Evolutionary conservation across 2,888 invertebrate genomes (phyloP), one percentile per base, ranked within the genome.

Genomic region (Drosophila nr. perissopoda): DNA sequence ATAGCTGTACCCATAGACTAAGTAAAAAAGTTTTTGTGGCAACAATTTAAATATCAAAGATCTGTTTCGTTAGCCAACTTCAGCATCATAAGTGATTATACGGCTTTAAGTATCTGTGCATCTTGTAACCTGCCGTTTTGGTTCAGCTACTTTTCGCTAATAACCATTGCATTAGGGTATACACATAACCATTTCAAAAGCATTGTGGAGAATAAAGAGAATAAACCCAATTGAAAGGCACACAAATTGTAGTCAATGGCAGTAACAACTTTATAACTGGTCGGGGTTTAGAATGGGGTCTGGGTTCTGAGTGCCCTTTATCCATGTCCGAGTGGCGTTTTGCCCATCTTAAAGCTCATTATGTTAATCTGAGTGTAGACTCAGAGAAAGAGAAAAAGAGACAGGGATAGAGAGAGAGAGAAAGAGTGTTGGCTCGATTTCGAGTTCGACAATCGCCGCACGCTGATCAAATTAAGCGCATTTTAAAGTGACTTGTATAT

Each of bases 401-500:
- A n/a, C 27, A 21, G 33, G 8, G n/a, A 18, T 5, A 33, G 70
- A 40, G 54, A 40, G 33, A 60, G 31, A 18, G n/a, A 42, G 42
- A 58, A 42, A 33, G 25, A 18, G 49, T 34, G 68, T 42, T 68
- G 13, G 51, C 58, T 58, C 31, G 25, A 66, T 48, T 36, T 40
- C 29, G 29, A 58, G 65, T 57, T 42, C 85, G 86, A 83, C 84
- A 85, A 85, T 88, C 88, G 83, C 86, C 87, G 74, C 88, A 79
- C 77, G 88, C 85, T 85, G 87, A 87, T 89, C 88, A 89, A 87
- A 87, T 87, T 87, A 87, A 87, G 89, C 87, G 80, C 83, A 78
- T 87, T 87, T 88, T 89, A 82, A 87, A 87, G 88, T 88, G 88
- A 87, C 85, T 89, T 87, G 85, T 87, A 88, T 87, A 89, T 89